Evolutionary conservation across 2,797 vertebrate species (phyloP).

Genomic region (Scarus forsteni): DNA sequence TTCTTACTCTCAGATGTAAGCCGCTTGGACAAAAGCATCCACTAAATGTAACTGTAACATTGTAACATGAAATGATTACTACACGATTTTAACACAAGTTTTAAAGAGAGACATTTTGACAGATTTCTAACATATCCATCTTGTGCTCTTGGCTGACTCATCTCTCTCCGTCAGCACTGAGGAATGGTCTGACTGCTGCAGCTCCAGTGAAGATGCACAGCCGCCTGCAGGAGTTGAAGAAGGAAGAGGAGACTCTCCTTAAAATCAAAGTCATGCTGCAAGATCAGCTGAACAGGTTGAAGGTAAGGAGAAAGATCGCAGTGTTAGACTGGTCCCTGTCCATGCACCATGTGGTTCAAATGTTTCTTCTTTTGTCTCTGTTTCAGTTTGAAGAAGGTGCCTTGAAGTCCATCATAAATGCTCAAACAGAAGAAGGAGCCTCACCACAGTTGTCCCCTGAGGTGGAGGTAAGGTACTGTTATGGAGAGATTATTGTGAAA

Average conservation of each 20-base stretch:
- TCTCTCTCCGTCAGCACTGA: constrained; percentile 43
- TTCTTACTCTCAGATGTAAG: too few species aligned
- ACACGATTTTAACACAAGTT: background rate
- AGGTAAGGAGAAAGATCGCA: constrained; percentile 63
- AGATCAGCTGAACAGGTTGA: constrained; percentile 88
- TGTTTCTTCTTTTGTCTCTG: background rate
- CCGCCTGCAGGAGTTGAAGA: constrained; percentile 88
- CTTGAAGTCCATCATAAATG: constrained; percentile 86
- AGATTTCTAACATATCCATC: background rate
- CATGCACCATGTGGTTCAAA: background rate
- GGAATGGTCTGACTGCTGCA: constrained; percentile 78
- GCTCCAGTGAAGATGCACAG: constrained; percentile 83
- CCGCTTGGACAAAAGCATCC: too few species aligned
- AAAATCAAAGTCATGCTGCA: constrained; percentile 89
- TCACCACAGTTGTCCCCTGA: constrained; percentile 66
- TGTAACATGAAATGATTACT: too few species aligned
- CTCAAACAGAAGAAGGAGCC: constrained; percentile 77
- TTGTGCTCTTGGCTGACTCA: background rate
- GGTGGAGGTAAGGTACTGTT: constrained; percentile 57
- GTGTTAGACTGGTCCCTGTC: background rate
- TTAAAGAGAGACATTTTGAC: background rate
- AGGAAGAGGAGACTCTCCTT: constrained; percentile 89
- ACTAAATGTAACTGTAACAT: too few species aligned
- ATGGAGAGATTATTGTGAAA: too few species aligned
- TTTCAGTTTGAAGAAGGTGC: constrained; percentile 88